phyloP scores from a whole-genome alignment of 2,888 invertebrate species.

The Harpalus rufipes region DNA sequence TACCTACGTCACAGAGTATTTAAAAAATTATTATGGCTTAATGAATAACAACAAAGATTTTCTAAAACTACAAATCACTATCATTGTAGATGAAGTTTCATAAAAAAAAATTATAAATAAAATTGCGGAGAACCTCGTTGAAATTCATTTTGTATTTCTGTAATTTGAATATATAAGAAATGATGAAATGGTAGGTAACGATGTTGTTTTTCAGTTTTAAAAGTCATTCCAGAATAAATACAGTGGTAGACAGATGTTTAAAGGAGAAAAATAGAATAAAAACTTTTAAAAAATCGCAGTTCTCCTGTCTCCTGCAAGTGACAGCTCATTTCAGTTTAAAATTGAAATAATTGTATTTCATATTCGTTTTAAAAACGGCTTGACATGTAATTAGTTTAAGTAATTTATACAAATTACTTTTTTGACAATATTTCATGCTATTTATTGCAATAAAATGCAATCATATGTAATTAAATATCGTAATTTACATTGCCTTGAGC shows the following conservation, averaged over 20 bases:
- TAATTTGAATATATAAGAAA: neutral
- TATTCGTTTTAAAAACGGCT: constrained; percentile 21
- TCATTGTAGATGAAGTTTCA: too few relatives aligned
- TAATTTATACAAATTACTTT: constrained; percentile 29
- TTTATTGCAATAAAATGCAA: constrained; percentile 36
- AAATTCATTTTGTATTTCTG: neutral
- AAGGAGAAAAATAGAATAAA: constrained; percentile 6
- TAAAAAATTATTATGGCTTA: too few relatives aligned
- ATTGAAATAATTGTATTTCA: constrained; percentile 43
- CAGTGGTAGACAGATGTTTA: constrained; percentile 5
- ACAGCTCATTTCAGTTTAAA: constrained; percentile 30
- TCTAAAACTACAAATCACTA: too few relatives aligned
- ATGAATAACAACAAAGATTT: too few relatives aligned
- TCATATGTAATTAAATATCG: constrained; percentile 44
- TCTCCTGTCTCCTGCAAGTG: constrained; percentile 13
- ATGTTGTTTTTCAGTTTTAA: neutral
- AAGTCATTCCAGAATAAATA: neutral
- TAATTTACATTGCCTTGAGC: constrained; percentile 44
- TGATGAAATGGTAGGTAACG: neutral
- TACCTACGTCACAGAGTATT: too few relatives aligned
- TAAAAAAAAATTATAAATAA: too few relatives aligned
- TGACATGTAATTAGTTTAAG: constrained; percentile 41
- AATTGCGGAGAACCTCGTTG: too few relatives aligned
- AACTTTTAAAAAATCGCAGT: constrained; percentile 3
- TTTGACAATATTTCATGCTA: constrained; percentile 35